Evolutionary conservation across 2,113 vertebrate species (phyloP).

Genomic region (Perca fluviatilis): DNA sequence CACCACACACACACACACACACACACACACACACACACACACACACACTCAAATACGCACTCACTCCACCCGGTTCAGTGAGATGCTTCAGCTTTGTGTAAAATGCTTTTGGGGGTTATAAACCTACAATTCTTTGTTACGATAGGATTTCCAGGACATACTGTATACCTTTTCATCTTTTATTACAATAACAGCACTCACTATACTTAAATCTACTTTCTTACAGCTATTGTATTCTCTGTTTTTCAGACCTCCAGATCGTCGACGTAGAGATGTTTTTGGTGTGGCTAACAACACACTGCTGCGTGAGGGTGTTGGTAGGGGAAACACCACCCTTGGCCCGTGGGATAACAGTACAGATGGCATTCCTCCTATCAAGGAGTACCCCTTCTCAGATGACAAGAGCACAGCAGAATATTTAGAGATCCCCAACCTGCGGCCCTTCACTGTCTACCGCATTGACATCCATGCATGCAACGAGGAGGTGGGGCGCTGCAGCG

Average conservation of each 20-base stretch:
- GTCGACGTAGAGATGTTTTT: conserved; percentile 90
- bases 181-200: neutral
- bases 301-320: conserved; percentile 62
- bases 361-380: conserved; percentile 82
- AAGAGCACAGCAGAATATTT: conserved; percentile 88
- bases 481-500: conserved; percentile 92
- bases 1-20: neutral
- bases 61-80: conserved; percentile 4
- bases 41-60: neutral
- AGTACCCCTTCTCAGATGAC: conserved; percentile 91
- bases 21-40: neutral
- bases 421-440: conserved; percentile 90
- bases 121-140: conserved; percentile 30
- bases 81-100: conserved; percentile 30
- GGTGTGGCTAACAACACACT: conserved; percentile 88
- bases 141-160: conserved; percentile 21
- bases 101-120: conserved; percentile 22
- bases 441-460: conserved; percentile 96
- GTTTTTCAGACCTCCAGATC: conserved; percentile 85
- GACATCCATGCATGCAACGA: conserved; percentile 98
- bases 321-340: conserved; percentile 77
- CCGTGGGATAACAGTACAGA: conserved; percentile 87
- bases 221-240: conserved; percentile 19
- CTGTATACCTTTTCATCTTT: neutral
- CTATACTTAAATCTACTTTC: neutral